Base-by-base conservation (phyloP, 2,797 vertebrate species). In the Poeciliopsis infans region DNA sequence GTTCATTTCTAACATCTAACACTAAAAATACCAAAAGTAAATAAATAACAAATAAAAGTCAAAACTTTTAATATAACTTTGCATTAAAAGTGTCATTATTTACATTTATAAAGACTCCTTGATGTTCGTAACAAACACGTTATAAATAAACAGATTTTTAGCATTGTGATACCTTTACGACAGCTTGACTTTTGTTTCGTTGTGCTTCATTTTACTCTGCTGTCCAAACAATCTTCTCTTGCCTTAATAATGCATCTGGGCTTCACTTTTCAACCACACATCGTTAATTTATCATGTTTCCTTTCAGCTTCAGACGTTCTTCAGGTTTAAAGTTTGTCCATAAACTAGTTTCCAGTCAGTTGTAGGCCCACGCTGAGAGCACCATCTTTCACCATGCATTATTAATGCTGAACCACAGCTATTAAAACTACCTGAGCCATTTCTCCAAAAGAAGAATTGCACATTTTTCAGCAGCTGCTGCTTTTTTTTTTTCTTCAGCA, bases 211-310 rank as follows among this genome's bases (percentile, higher is more conserved):
- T n/a, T 41, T 25, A 3, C 39, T n/a, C 36, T 43, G 3, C 39
- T 5, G 66, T 43, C 11, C 66, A 69, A 41, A 25, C 64, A 25
- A 25, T 43, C 23, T 41, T 13, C 36, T 16, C 11, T 45, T 3
- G 12, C 12, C 68, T 43, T 43, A 45, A 69, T 69, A 69, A 69
- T 13, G 68, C 68, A 69, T 69, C 66, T 69, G 66, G 39, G 39
- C 36, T 15, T 43, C 66, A 69, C 39, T 43, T 12, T 69, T n/a
- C 25, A 11, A 43, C 39, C 66, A 43, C 36, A 25, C 23, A 0
- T 43, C 3, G 39, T n/a, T 45, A 7, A 45, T 70, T 70, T 28
- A 28, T 16, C 41, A 45, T 45, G 12, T 2, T 45, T 20, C 39
- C 15, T 6, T 28, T 45, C 25, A 6, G 66, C 68, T 45, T n/a